Evolutionary conservation across 2,113 vertebrate species (phyloP), one percentile per base, ranked within the genome.

Genomic region (Platysternon megacephalum): DNA sequence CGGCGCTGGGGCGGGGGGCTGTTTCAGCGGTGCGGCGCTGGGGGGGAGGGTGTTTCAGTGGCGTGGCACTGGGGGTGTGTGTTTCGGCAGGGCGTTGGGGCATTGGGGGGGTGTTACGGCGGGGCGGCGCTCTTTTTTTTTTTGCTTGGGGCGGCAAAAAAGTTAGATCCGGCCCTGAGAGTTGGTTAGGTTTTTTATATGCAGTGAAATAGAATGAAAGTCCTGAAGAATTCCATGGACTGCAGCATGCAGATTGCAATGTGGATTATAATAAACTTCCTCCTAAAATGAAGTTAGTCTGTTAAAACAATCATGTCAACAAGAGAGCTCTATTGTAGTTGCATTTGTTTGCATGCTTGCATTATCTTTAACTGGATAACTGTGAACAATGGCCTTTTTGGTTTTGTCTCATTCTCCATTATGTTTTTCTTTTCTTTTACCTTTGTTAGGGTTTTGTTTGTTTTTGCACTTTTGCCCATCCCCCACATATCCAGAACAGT

Each of bases 131-230:
- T n/a, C n/a, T n/a, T n/a, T n/a, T n/a, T n/a, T n/a, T n/a, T n/a
- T n/a, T n/a, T n/a, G n/a, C n/a, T n/a, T n/a, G n/a, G n/a, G n/a
- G n/a, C 48, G 3, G n/a, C n/a, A n/a, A n/a, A n/a, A n/a, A n/a
- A n/a, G n/a, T n/a, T n/a, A n/a, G n/a, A n/a, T n/a, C n/a, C n/a
- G n/a, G n/a, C n/a, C n/a, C n/a, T n/a, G n/a, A 96, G 76, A 11
- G 92, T 96, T 96, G 95, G 96, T 97, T 93, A 96, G 65, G 90
- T 95, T 92, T 97, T 22, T 82, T 94, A 86, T 97, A 88, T 96
- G 96, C 84, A 93, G 81, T 96, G 58, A 93, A 95, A 93, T 72
- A 53, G 94, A 89, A 88, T n/a, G 4, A 97, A 97, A 97, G 82
- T 56, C 29, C 26, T 83, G 49, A 88, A 84, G 56, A 86, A 2